Percentiles rank a stretch among this genome's conserved stretches.
phyloP scores from a whole-genome alignment of 2,888 invertebrate species.

The Drosophila kambysellisi region DNA sequence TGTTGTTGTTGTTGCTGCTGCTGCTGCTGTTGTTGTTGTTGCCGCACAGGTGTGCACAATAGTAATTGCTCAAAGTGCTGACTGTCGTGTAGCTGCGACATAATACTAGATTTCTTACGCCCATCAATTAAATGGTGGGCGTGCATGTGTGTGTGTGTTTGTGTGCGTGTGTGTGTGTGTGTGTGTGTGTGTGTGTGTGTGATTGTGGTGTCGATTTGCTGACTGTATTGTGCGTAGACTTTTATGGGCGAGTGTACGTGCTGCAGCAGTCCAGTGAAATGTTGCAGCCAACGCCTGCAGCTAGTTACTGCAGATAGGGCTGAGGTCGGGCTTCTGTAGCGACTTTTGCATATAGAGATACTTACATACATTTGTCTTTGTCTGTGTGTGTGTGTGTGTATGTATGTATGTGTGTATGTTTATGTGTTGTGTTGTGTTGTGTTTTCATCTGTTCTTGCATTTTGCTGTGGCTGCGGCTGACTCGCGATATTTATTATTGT shows the following conservation, averaged over 20 bases:
- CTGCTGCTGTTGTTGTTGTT: not conserved
- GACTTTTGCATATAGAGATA: constrained; percentile 50
- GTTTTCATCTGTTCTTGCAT: constrained; percentile 37
- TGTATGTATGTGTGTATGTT: constrained; percentile 39
- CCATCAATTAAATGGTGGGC: constrained; percentile 40
- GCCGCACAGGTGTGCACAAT: constrained; percentile 56
- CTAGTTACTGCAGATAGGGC: constrained; percentile 48
- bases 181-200: not conserved
- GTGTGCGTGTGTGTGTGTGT: not conserved
- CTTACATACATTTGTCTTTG: constrained; percentile 29
- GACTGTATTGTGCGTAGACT: constrained; percentile 31
- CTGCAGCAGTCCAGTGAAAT: constrained; percentile 26
- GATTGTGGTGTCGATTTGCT: constrained; percentile 28
- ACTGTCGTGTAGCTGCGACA: constrained; percentile 32
- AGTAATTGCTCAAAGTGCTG: constrained; percentile 66
- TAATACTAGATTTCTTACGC: constrained; percentile 34
- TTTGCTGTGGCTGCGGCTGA: constrained; percentile 73
- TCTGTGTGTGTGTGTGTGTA: constrained; percentile 21
- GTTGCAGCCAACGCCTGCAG: constrained; percentile 50
- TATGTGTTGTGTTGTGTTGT: constrained; percentile 25
- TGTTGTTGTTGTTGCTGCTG: not conserved
- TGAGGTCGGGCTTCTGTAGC: constrained; percentile 1
- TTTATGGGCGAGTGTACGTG: constrained; percentile 34
- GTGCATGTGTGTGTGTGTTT: not conserved
- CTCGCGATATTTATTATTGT: constrained; percentile 79